These are phyloP conservation scores for Cliona cf. orientalis DNA, from an alignment of 37 sponge, comb jelly and placozoan genomes.

Conservation along the genomic window DNA sequence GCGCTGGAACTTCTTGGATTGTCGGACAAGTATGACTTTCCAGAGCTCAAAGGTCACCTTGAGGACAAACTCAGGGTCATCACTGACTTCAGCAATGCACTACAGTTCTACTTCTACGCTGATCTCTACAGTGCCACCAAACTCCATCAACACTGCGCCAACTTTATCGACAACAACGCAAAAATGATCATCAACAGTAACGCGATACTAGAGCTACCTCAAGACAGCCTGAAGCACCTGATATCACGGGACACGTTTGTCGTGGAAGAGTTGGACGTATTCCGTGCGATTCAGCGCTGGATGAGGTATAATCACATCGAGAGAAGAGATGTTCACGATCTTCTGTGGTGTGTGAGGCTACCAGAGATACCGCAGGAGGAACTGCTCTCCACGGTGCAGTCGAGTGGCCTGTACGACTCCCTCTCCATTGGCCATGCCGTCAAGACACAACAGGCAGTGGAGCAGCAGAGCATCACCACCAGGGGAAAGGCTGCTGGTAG, in stretches of 20 bases:
- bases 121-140: neutral
- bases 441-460: neutral
- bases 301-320: slow-evolving; percentile 7
- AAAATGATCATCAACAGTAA: neutral
- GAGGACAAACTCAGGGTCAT: neutral
- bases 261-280: slow-evolving; percentile 23
- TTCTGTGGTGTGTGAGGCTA: slow-evolving; percentile 24
- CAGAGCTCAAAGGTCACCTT: neutral
- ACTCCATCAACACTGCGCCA: neutral
- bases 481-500: neutral
- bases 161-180: slow-evolving; percentile 22
- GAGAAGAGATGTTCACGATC: neutral
- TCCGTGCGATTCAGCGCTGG: slow-evolving; percentile 27
- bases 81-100: neutral
- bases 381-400: neutral
- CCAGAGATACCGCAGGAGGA: slow-evolving; percentile 19
- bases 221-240: slow-evolving; percentile 15
- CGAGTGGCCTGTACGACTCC: slow-evolving; percentile 4
- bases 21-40: slow-evolving; percentile 22
- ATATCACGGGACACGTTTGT: slow-evolving; percentile 26
- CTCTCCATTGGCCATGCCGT: neutral
- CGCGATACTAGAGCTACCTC: slow-evolving; percentile 2
- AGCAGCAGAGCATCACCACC: neutral
- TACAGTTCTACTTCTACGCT: slow-evolving; percentile 11
- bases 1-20: slow-evolving; percentile 24